Base-by-base conservation (phyloP, 2,113 vertebrate genomes). In the Rissa tridactyla region DNA sequence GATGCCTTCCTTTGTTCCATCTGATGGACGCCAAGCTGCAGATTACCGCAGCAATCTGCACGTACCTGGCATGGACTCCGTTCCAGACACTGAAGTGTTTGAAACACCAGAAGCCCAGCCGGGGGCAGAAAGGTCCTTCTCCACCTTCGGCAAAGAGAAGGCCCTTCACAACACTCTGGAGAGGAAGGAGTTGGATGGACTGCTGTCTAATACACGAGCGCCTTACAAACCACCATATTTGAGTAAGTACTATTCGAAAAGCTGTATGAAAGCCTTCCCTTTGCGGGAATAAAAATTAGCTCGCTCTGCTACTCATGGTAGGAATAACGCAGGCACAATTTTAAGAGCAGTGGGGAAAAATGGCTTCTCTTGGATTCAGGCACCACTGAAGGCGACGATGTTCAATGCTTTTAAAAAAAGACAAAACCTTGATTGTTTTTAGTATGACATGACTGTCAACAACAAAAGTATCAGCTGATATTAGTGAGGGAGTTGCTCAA, bases 11-110 rank as follows among this genome's bases (percentile, higher is more conserved):
- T 99, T 99, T 90, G 98, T 99, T 96, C 98, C 99, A 65, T 98
- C 99, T 0, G 99, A 99, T 71, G 98, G 99, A 96, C 99, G 99
- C 94, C 99, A 99, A 98, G 99, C 98, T 83, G 99, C 99, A 2
- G 99, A 99, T 98, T 99, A 99, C 94, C 99, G 99, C 98, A 99
- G 99, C 98, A 99, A 99, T 96, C 99, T 99, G 90, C 99, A 99
- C 10, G 99, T 99, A 78, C 99, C 99, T 27, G 99, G 99, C 97
- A 99, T 99, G 99, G 99, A 99, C 98, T 99, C 99, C 38, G 99
- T 99, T 97, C 99, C 99, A 84, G 99, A 99, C 98, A 99, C 99
- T 93, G 99, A 99, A 97, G 99, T 99, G 99, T 99, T 99, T 98
- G 98, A 99, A 98, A 98, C 98, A 94, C 98, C 98, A 40, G 98